Evolutionary conservation across 2,888 invertebrate species (phyloP).

Genomic region (Mechanitis mazaeus): DNA sequence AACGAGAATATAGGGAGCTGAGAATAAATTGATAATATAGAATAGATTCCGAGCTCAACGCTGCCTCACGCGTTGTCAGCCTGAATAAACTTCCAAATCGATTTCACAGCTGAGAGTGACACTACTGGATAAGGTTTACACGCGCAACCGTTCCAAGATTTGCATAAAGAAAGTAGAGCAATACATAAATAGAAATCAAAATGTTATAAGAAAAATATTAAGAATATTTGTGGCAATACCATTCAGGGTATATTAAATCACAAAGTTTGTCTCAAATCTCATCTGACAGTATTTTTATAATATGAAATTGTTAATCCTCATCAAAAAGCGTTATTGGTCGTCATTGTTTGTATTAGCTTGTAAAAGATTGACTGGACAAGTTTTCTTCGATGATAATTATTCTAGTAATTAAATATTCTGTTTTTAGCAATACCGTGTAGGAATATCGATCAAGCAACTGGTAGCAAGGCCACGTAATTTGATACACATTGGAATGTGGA

Average conservation of each 20-base stretch:
- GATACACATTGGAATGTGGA: conserved; percentile 74
- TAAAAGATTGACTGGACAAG: not conserved
- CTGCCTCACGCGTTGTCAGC: conserved; percentile 69
- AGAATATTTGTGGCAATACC: too few relatives aligned
- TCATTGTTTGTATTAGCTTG: too few relatives aligned
- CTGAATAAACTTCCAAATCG: conserved; percentile 75
- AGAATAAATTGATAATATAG: conserved; percentile 41
- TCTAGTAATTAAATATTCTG: conserved; percentile 36
- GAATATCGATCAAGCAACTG: conserved; percentile 71
- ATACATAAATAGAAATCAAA: conserved; percentile 38
- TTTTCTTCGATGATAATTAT: conserved; percentile 34
- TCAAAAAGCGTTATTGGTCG: too few relatives aligned
- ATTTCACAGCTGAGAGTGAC: conserved; percentile 73
- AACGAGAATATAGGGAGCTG: conserved; percentile 5
- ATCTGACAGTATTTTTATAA: too few relatives aligned
- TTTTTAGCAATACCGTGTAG: conserved; percentile 55
- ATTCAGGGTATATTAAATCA: too few relatives aligned
- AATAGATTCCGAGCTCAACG: conserved; percentile 54
- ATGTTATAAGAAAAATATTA: conserved; percentile 11
- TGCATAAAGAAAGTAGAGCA: conserved; percentile 65
- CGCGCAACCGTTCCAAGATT: conserved; percentile 56
- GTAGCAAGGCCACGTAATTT: conserved; percentile 64
- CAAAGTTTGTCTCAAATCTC: too few relatives aligned
- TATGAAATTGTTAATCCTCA: too few relatives aligned
- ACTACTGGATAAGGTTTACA: conserved; percentile 59